These are phyloP conservation scores for Pachycephala philippinensis DNA, from an alignment of 2,113 vertebrate species.

Conservation along the genomic window DNA sequence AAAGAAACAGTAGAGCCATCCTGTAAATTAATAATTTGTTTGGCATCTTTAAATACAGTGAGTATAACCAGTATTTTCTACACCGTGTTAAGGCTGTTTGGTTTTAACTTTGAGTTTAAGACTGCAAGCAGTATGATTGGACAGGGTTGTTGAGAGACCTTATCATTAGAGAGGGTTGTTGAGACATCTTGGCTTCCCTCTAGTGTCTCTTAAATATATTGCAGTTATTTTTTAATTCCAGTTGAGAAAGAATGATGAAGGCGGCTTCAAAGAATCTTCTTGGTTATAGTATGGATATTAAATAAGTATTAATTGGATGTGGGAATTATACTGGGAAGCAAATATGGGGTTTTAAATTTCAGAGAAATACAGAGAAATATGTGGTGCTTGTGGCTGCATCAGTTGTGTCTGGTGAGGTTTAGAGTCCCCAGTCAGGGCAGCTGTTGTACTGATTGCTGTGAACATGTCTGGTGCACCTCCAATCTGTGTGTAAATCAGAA, in stretches of 20 bases:
- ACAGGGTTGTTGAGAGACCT: not conserved
- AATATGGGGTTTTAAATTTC: not conserved
- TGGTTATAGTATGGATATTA: not conserved
- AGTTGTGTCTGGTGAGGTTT: not conserved
- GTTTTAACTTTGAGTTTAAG: not conserved
- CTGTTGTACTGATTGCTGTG: not conserved
- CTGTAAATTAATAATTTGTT: not conserved
- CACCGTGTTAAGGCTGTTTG: not conserved
- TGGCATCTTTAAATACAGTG: not conserved
- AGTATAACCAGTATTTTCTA: not conserved
- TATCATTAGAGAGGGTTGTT: not conserved
- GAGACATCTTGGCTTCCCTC: not conserved
- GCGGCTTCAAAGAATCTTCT: not conserved
- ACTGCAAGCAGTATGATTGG: not conserved
- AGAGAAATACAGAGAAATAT: not conserved
- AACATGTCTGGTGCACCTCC: not conserved
- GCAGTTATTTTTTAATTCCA: not conserved
- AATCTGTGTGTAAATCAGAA: not conserved
- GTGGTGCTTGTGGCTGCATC: not conserved
- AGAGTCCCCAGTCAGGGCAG: not conserved
- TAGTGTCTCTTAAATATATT: constrained; percentile 16
- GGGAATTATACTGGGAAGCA: not conserved
- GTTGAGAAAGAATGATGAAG: not conserved
- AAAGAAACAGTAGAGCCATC: not conserved
- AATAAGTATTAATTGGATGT: not conserved